These are phyloP conservation scores for Craseonycteris thonglongyai DNA, from an alignment of 2,113 vertebrate species.

Conservation along the genomic window DNA sequence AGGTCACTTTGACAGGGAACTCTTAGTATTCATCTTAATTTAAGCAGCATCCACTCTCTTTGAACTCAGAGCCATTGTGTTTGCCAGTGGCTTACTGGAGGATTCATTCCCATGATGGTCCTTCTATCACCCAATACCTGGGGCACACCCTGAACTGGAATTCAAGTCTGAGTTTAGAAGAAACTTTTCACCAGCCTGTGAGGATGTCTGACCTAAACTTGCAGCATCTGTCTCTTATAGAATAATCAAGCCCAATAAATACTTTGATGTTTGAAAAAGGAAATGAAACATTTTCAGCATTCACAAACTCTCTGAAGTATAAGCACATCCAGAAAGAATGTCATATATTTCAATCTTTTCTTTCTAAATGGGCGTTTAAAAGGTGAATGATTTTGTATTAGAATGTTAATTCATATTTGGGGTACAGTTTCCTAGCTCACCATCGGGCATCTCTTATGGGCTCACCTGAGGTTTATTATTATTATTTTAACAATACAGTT, in stretches of 20 bases:
- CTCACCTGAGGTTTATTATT: not conserved
- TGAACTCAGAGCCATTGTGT: not conserved
- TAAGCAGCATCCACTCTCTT: not conserved
- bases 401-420: not conserved
- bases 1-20: not conserved
- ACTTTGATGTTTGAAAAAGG: not conserved
- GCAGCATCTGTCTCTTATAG: not conserved
- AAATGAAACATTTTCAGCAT: not conserved
- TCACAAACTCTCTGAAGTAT: not conserved
- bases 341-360: not conserved
- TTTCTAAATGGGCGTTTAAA: not conserved
- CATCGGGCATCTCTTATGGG: conserved; percentile 26
- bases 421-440: not conserved
- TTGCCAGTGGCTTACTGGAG: not conserved
- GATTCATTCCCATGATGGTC: not conserved
- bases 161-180: not conserved
- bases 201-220: not conserved
- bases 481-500: not conserved
- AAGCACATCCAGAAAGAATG: not conserved
- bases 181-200: not conserved
- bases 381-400: not conserved
- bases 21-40: not conserved
- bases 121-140: not conserved
- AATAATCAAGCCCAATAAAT: not conserved
- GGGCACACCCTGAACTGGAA: not conserved